Percentiles rank a stretch among this genome's conserved stretches.
Evolutionary conservation across 2,113 vertebrate species (phyloP).

Genomic region (Galemys pyrenaicus): DNA sequence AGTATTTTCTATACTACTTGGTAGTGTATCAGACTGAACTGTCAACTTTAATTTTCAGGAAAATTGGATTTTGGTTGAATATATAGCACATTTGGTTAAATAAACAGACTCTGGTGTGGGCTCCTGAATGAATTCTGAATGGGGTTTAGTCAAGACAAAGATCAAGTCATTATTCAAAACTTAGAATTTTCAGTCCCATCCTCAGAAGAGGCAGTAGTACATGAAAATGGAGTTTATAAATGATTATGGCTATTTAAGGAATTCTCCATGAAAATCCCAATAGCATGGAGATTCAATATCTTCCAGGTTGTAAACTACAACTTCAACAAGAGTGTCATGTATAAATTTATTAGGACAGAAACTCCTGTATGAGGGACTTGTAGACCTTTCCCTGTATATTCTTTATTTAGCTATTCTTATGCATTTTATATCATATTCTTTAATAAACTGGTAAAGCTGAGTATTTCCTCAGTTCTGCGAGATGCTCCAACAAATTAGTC

Average conservation of each 20-base stretch:
- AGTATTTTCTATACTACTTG: neutral
- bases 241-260: neutral
- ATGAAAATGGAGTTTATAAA: neutral
- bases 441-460: neutral
- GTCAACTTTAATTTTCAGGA: slow-evolving; percentile 8
- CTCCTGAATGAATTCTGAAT: neutral
- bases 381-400: no score
- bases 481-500: neutral
- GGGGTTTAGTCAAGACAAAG: no score
- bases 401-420: no score
- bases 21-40: neutral
- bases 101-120: neutral
- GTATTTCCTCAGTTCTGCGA: neutral
- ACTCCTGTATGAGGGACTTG: no score
- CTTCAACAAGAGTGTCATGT: no score
- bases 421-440: no score
- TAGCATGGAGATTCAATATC: neutral
- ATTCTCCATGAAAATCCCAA: no score
- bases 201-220: neutral
- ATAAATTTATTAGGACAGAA: no score
- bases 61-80: slow-evolving; percentile 18
- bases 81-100: neutral
- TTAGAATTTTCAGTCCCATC: neutral
- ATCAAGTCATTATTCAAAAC: no score
- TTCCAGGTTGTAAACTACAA: neutral